Evolutionary conservation across 53 echinoderm and acorn worm species (phyloP).

Genomic region (Pentamera pediparva): DNA sequence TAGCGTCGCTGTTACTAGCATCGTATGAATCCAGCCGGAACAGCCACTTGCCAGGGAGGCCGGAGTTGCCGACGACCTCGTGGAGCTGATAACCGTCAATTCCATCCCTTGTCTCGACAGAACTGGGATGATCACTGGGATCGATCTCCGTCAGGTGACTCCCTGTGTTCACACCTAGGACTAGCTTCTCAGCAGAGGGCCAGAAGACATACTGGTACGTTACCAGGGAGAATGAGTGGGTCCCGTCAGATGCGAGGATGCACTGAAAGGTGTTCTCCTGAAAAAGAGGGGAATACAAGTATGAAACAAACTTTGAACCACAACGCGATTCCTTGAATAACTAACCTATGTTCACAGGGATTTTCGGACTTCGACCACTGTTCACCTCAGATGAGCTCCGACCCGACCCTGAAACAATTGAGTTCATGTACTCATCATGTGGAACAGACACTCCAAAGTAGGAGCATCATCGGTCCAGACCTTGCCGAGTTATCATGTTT

Average conservation of each 20-base stretch:
- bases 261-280: not conserved
- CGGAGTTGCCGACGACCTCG: not conserved
- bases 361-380: too few species aligned
- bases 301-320: too few species aligned
- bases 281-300: not conserved
- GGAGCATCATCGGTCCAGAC: too few species aligned
- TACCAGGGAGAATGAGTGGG: not conserved
- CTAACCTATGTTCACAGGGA: too few species aligned
- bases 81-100: not conserved
- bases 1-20: not conserved
- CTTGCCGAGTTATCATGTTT: too few species aligned
- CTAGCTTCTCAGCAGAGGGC: conserved; percentile 1
- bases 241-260: not conserved
- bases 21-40: conserved; percentile 13
- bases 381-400: too few species aligned
- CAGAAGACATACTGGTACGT: not conserved
- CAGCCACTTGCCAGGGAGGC: conserved; percentile 4
- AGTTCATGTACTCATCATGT: too few species aligned
- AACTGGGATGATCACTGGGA: not conserved
- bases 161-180: not conserved
- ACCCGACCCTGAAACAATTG: too few species aligned
- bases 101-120: not conserved
- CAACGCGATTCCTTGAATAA: too few species aligned
- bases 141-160: not conserved
- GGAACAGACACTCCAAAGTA: too few species aligned